Percentiles rank a stretch among this genome's conserved stretches.
phyloP scores from a whole-genome alignment of 2,113 vertebrate species.

The Indicator maculatus region DNA sequence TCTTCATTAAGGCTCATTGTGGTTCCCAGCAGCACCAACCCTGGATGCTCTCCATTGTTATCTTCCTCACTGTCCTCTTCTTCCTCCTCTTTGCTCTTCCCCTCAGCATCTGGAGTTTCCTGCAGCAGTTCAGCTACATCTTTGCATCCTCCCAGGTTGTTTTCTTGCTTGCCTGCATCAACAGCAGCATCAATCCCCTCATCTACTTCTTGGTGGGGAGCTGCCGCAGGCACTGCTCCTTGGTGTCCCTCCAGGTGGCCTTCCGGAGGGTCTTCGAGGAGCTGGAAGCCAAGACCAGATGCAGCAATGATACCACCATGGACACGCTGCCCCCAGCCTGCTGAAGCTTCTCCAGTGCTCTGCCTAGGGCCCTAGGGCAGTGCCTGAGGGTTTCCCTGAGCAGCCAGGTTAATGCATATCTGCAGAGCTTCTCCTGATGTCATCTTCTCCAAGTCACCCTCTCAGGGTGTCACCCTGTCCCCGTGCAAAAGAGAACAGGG shows the following conservation, averaged over 20 bases:
- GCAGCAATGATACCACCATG: neutral
- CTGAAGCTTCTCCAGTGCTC: neutral
- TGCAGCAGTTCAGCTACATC: accelerated
- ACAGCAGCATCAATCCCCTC: constrained; percentile 48
- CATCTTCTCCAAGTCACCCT: neutral
- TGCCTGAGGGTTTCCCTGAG: neutral
- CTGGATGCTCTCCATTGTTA: neutral
- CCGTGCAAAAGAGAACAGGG: neutral
- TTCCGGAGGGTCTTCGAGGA: neutral
- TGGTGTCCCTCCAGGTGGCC: neutral
- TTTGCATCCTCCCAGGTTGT: accelerated
- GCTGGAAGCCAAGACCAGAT: accelerated
- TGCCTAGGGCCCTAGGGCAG: accelerated
- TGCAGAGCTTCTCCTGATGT: accelerated
- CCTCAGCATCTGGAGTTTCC: neutral
- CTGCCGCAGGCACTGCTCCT: neutral
- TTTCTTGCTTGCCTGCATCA: constrained; percentile 23
- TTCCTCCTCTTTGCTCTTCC: neutral
- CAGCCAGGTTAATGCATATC: neutral
- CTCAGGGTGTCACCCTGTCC: accelerated
- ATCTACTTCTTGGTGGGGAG: constrained; percentile 25
- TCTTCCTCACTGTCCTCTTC: constrained; percentile 10
- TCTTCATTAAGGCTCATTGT: constrained; percentile 59
- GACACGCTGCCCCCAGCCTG: accelerated
- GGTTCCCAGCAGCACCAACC: neutral